A percentile compares a stretch with the other conserved stretches of the same genome.
phyloP scores from a whole-genome alignment of 2,888 invertebrate species.

The Ormyrus nitidulus region DNA sequence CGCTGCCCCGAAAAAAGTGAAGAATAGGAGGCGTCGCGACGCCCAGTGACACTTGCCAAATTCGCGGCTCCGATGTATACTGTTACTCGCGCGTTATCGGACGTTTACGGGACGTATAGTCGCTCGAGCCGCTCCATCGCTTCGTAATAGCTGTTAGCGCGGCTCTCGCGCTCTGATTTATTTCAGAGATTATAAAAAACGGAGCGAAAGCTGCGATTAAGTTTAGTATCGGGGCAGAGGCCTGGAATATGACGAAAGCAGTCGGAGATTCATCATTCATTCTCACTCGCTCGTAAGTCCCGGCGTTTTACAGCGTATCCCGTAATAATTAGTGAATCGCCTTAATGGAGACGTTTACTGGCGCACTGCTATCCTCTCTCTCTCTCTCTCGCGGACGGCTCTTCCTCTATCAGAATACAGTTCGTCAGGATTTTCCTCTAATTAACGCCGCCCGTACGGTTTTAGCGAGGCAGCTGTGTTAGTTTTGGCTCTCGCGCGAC shows the following conservation, averaged over 20 bases:
- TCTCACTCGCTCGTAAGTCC: conserved; percentile 39
- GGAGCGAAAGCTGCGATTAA: too few relatives aligned
- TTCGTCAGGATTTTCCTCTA: too few relatives aligned
- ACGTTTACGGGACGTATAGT: not conserved
- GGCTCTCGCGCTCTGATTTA: too few relatives aligned
- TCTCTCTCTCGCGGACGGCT: too few relatives aligned
- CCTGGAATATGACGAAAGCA: conserved; percentile 43
- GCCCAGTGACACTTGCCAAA: conserved; percentile 39
- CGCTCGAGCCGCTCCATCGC: not conserved
- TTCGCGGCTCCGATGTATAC: not conserved
- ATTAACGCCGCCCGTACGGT: too few relatives aligned
- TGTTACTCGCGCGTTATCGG: not conserved
- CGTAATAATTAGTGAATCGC: conserved; percentile 49
- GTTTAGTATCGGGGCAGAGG: not conserved
- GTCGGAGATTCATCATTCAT: conserved; percentile 56
- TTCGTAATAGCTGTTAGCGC: too few relatives aligned
- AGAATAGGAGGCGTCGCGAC: conserved; percentile 23
- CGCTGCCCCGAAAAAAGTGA: conserved; percentile 19
- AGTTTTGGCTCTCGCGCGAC: too few relatives aligned
- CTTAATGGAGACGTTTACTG: conserved; percentile 48
- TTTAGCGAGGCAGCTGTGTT: too few relatives aligned
- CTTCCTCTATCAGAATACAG: too few relatives aligned
- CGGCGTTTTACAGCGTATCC: conserved; percentile 43
- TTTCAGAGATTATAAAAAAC: too few relatives aligned
- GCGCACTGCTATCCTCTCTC: conserved; percentile 26